These are phyloP conservation scores for Dicentrarchus labrax DNA, from an alignment of 2,113 vertebrate genomes.

Conservation along the genomic window DNA sequence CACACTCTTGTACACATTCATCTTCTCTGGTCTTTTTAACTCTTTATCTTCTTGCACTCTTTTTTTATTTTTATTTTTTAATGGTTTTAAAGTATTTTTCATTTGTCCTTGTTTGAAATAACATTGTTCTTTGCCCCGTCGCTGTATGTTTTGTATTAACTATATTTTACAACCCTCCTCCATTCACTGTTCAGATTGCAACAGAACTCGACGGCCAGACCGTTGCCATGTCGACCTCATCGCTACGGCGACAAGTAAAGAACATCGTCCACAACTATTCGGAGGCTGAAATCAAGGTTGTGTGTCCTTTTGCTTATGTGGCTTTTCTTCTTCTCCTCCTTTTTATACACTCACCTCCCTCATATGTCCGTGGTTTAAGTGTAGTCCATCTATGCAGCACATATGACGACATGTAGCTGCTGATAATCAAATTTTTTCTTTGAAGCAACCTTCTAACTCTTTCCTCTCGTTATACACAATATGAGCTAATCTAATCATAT, in stretches of 20 bases:
- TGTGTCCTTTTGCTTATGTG: constrained; percentile 30
- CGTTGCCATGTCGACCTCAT: constrained; percentile 93
- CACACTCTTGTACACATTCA: background rate
- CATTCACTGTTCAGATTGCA: constrained; percentile 72
- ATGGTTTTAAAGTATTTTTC: background rate
- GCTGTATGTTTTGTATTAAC: constrained; percentile 47
- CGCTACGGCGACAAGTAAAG: constrained; percentile 93
- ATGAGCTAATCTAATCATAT: constrained; percentile 33
- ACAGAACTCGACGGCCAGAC: constrained; percentile 78
- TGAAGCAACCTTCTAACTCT: background rate
- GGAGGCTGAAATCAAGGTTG: constrained; percentile 95
- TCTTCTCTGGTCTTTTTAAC: background rate
- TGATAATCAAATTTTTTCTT: constrained; percentile 41
- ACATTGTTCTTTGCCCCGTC: constrained; percentile 1
- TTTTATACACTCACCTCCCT: constrained; percentile 5
- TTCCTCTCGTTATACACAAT: constrained; percentile 15
- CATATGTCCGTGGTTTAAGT: background rate
- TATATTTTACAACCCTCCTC: constrained; percentile 55
- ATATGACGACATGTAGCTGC: constrained; percentile 3
- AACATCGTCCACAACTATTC: constrained; percentile 96
- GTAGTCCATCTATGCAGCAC: constrained; percentile 11
- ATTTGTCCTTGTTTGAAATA: background rate
- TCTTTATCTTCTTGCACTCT: background rate
- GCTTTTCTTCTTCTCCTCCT: constrained; percentile 11
- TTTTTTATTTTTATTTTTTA: background rate